Evolutionary conservation across 64 coral and sea anemone genomes (phyloP).

Genomic region (Pachyseris speciosa): DNA sequence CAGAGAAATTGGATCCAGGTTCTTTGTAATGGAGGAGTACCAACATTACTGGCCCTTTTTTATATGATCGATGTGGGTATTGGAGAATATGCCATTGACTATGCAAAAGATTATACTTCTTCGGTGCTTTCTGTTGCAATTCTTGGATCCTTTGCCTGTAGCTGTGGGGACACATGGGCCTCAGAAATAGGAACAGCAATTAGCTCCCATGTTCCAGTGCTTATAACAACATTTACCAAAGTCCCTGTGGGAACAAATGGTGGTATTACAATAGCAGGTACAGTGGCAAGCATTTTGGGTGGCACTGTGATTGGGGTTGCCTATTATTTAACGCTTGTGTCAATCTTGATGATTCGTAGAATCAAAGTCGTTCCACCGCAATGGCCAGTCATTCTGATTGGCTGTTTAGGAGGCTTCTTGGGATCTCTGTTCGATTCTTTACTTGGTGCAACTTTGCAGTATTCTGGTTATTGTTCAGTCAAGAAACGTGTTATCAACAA

Average conservation of each 20-base stretch:
- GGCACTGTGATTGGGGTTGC: slow-evolving; percentile 84
- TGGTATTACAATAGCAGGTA: slow-evolving; percentile 84
- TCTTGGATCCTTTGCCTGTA: slow-evolving; percentile 89
- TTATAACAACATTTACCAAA: slow-evolving; percentile 91
- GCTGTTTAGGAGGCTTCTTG: slow-evolving; percentile 83
- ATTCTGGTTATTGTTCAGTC: slow-evolving; percentile 91
- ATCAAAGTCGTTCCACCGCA: slow-evolving; percentile 60
- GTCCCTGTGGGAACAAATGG: slow-evolving; percentile 98
- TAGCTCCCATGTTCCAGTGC: slow-evolving; percentile 68
- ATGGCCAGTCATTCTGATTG: slow-evolving; percentile 94
- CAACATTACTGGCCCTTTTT: slow-evolving; percentile 62
- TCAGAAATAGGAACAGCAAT: slow-evolving; percentile 97
- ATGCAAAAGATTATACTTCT: slow-evolving; percentile 88
- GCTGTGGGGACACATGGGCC: slow-evolving; percentile 98
- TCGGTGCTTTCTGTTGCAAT: slow-evolving; percentile 88
- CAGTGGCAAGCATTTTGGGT: slow-evolving; percentile 85
- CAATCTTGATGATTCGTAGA: slow-evolving; percentile 45
- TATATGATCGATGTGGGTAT: slow-evolving; percentile 93
- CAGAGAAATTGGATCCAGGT: slow-evolving; percentile 99
- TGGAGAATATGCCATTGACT: slow-evolving; percentile 90
- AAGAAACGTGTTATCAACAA: slow-evolving; percentile 85
- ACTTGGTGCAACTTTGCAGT: slow-evolving; percentile 94
- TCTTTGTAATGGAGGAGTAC: slow-evolving; percentile 96
- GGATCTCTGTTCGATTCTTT: slow-evolving; percentile 89
- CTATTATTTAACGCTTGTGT: slow-evolving; percentile 66